Base-by-base conservation (phyloP, 2,797 vertebrate species). In the Threskiornis aethiopicus region DNA sequence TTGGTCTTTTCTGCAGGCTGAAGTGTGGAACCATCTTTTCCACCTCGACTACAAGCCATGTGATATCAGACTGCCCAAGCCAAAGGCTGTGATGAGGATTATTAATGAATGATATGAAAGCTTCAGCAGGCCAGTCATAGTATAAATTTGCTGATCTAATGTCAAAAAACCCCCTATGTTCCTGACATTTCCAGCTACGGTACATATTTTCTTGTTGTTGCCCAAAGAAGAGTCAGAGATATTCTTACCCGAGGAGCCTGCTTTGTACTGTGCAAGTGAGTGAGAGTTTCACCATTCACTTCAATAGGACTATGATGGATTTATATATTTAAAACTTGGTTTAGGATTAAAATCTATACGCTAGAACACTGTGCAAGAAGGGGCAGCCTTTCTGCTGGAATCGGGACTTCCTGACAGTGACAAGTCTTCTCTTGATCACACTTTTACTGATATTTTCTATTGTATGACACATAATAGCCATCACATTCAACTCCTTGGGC, bases 401-500 rank as follows among this genome's bases (percentile, higher is more conserved):
- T 4, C 6, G 3, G 9, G 14, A 37, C 25, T 46, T 49, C 47
- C 41, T 75, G 31, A 64, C 39, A 76, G 10, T 26, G 54, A 42
- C 18, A 65, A 26, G 16, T 64, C 55, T 70, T 83, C 64, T 58
- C 70, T 52, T 47, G 58, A 59, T 71, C 25, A n/a, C 15, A 65
- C 18, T 47, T 71, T 57, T 47, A 73, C 51, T 73, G 37, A 31
- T 10, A 39, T 79, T 62, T 78, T 52, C n/a, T 66, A 4, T n/a
- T 59, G 8, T 33, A 26, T 37, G 49, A 31, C 13, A 20, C 3
- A 0, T 42, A n/a, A 57, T 5, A 67, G 28, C 16, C 3, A 0
- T 21, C 69, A 49, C 41, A 66, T 65, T 76, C 69, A 81, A 18
- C 28, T 57, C 58, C 52, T 37, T 49, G 16, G n/a, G 10, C 11